Percentiles rank a stretch among this genome's conserved stretches.
These are phyloP conservation scores for Drosophila fulvimacula DNA, from an alignment of 2,888 invertebrate species.

Conservation along the genomic window DNA sequence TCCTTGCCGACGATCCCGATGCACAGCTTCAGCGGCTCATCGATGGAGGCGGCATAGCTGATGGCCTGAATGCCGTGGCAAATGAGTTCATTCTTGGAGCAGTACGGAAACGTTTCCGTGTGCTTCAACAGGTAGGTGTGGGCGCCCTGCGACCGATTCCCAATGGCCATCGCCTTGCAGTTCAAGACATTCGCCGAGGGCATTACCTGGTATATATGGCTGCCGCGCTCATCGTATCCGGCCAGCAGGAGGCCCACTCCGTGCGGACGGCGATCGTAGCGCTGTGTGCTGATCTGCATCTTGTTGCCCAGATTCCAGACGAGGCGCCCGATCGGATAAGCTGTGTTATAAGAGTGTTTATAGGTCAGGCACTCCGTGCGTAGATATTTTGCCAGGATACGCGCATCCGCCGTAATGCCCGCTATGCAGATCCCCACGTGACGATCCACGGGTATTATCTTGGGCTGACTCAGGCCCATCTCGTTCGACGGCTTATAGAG, in stretches of 20 bases:
- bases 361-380: conserved; percentile 97
- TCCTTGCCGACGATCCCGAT: conserved; percentile 96
- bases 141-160: conserved; percentile 98
- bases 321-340: conserved; percentile 93
- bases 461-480: conserved; percentile 98
- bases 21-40: conserved; percentile 91
- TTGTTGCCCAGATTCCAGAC: conserved; percentile 96
- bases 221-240: conserved; percentile 97
- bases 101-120: conserved; percentile 91
- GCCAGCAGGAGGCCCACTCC: conserved; percentile 98
- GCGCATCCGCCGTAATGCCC: conserved; percentile 98
- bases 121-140: conserved; percentile 96
- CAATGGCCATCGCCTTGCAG: conserved; percentile 99
- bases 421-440: conserved; percentile 98
- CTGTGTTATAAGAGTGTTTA: conserved; percentile 94
- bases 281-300: conserved; percentile 98
- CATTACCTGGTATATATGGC: conserved; percentile 98
- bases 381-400: conserved; percentile 96
- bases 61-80: conserved; percentile 97
- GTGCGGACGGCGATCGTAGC: conserved; percentile 98
- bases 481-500: conserved; percentile 98
- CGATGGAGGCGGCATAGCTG: conserved; percentile 96
- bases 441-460: conserved; percentile 97
- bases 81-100: conserved; percentile 92
- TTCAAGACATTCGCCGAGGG: conserved; percentile 99